phyloP scores from a whole-genome alignment of 1,140 invertebrate genomes.

The Drosophila bipectinata region DNA sequence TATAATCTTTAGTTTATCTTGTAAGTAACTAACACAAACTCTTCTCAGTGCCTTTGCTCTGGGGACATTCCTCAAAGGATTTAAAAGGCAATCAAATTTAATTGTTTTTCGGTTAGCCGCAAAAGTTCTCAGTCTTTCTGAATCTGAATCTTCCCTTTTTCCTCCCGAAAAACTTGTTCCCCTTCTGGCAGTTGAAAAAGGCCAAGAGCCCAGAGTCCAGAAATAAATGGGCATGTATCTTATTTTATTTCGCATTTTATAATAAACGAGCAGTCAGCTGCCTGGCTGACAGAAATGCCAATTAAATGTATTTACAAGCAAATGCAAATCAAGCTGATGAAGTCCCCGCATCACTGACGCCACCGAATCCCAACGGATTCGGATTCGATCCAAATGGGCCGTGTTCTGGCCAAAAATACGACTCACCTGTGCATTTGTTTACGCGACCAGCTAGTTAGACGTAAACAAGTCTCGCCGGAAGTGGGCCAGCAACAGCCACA shows the following conservation, averaged over 20 bases:
- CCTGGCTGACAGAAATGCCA: conserved; percentile 48
- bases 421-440: conserved; percentile 72
- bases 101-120: conserved; percentile 72
- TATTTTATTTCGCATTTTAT: conserved; percentile 21
- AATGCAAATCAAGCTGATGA: conserved; percentile 56
- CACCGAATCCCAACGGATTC: conserved; percentile 34
- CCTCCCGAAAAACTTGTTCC: neutral
- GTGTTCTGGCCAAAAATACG: conserved; percentile 59
- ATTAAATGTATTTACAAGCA: conserved; percentile 71
- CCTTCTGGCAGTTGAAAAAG: conserved; percentile 23
- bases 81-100: conserved; percentile 81
- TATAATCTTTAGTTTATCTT: no score
- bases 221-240: conserved; percentile 40
- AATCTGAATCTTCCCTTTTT: neutral
- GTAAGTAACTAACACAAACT: neutral
- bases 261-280: conserved; percentile 68
- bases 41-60: neutral
- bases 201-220: conserved; percentile 2
- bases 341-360: conserved; percentile 49
- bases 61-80: conserved; percentile 50
- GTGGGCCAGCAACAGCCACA: conserved; percentile 53
- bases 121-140: conserved; percentile 43
- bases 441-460: conserved; percentile 68
- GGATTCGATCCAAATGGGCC: conserved; percentile 38
- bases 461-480: conserved; percentile 76